These are phyloP conservation scores for Rhea americana DNA, from an alignment of 2,113 vertebrate species.

Conservation along the genomic window DNA sequence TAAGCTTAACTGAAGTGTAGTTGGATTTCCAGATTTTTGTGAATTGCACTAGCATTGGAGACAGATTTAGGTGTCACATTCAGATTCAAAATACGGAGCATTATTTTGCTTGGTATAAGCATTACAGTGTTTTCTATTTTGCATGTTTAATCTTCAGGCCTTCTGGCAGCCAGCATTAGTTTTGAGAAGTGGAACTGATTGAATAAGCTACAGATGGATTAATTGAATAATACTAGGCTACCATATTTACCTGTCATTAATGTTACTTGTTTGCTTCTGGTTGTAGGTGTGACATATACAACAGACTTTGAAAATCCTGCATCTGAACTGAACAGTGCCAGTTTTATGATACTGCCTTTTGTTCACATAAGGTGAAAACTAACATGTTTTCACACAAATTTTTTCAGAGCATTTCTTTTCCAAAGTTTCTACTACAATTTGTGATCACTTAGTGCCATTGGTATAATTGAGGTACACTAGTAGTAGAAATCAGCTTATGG, in stretches of 20 bases:
- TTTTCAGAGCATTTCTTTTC: neutral
- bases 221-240: neutral
- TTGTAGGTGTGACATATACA: neutral
- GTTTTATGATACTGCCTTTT: neutral
- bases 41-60: neutral
- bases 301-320: neutral
- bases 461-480: neutral
- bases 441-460: neutral
- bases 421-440: neutral
- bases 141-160: neutral
- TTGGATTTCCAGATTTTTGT: neutral
- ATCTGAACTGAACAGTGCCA: neutral
- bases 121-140: neutral
- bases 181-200: neutral
- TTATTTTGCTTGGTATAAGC: neutral
- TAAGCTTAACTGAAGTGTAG: neutral
- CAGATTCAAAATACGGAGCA: neutral
- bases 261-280: neutral
- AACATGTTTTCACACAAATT: neutral
- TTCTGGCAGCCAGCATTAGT: neutral
- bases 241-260: neutral
- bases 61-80: neutral
- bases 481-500: neutral
- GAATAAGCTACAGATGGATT: neutral
- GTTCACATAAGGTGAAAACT: neutral